Conservation (phyloP, 2,888 invertebrate genomes). For the Alcis repandata region DNA sequence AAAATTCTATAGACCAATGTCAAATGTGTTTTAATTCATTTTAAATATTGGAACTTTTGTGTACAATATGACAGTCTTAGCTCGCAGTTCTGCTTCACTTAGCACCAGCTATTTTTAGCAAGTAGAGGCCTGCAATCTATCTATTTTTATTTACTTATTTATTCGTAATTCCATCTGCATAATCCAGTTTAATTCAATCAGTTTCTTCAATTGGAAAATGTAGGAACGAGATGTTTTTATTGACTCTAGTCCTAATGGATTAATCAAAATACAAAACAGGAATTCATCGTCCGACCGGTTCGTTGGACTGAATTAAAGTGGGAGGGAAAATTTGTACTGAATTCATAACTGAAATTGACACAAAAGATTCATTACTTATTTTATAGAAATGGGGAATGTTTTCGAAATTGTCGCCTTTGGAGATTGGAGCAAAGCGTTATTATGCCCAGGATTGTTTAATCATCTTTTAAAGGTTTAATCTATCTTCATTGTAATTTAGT, state of each 20-base stretch:
- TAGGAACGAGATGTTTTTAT: conserved; percentile 11
- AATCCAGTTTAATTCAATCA: neutral
- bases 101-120: too few relatives aligned
- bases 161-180: neutral
- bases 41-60: too few relatives aligned
- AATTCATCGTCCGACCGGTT: conserved; percentile 25
- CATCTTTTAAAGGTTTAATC: too few relatives aligned
- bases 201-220: neutral
- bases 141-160: neutral
- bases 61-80: too few relatives aligned
- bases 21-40: too few relatives aligned
- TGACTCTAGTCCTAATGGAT: conserved; percentile 27
- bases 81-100: too few relatives aligned
- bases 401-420: neutral
- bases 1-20: too few relatives aligned
- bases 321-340: conserved; percentile 24
- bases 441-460: too few relatives aligned
- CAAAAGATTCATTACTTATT: conserved; percentile 35
- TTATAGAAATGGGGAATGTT: neutral
- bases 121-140: too few relatives aligned
- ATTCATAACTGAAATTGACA: conserved; percentile 34
- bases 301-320: conserved; percentile 29
- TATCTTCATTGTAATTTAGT: too few relatives aligned
- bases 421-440: too few relatives aligned
- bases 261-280: conserved; percentile 18